phyloP scores from a whole-genome alignment of 2,888 invertebrate species.

The Phytoseiulus persimilis region DNA sequence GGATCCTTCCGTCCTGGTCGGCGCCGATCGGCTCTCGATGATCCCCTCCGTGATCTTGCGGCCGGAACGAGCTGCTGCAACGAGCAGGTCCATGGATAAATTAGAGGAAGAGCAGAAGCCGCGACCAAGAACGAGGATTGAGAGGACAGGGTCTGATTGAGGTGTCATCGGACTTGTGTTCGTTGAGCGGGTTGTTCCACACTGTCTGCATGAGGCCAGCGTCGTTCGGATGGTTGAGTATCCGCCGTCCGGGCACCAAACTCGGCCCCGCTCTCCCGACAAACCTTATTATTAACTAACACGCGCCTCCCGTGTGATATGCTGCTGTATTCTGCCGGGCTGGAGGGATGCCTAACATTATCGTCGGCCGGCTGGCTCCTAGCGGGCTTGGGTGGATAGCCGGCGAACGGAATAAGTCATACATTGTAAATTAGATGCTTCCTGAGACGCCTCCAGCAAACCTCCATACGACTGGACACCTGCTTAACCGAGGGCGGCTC shows the following conservation, averaged over 20 bases:
- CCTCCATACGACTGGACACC: not conserved
- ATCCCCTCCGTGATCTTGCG: too few species aligned
- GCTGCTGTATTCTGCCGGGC: not conserved
- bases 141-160: not conserved
- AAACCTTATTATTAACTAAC: not conserved
- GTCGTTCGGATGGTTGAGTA: not conserved
- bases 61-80: not conserved
- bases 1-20: not conserved
- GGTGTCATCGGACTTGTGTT: not conserved
- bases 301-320: not conserved
- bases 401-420: not conserved
- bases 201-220: not conserved
- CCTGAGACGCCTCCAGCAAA: not conserved
- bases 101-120: not conserved
- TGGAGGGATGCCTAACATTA: not conserved
- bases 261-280: not conserved
- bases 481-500: not conserved
- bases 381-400: not conserved
- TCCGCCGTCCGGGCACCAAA: not conserved
- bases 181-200: not conserved
- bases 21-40: too few species aligned
- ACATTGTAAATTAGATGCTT: not conserved
- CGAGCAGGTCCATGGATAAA: not conserved
- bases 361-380: not conserved
- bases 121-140: not conserved